Base-by-base conservation (phyloP, 2,113 vertebrate species). In the Callocephalon fimbriatum region DNA sequence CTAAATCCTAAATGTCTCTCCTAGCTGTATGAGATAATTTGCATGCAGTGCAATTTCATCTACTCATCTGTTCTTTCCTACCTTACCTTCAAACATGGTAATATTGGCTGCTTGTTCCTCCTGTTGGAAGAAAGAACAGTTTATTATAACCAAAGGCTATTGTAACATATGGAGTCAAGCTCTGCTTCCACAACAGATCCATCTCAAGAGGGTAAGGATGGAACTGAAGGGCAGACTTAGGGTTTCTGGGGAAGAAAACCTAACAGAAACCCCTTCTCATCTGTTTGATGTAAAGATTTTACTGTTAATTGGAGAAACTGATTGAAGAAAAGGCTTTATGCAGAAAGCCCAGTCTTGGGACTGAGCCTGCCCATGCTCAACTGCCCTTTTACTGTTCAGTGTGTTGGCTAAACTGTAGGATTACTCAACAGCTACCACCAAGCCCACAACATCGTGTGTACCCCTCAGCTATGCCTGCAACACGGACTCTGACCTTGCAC, bases 91-190 rank as follows among this genome's bases (percentile, higher is more conserved):
- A 63, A 44, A 62, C 11, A 10, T 0, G 12, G 15, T 47, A 0
- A 0, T 1, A 0, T 13, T 40, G 62, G 13, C 76, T 79, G 56
- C 47, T 18, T 2, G 1, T 44, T 86, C 21, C 21, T 59, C 72
- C 47, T 59, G 12, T 15, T 75, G 62, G 15, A 6, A 50, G 62
- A 72, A 58, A 80, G 17, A 22, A 2, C 1, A 75, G 37, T 44
- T 63, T 56, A 16, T 75, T 38, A 44, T 48, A 68, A 50, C 21
- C 8, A 50, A 62, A 75, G 40, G 40, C 26, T 62, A 5, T 54
- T 15, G 26, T 70, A 50, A 63, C 12, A 22, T 9, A 29, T 0
- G 1, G 48, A 29, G 32, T 38, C 22, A 32, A 48, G 31, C 15
- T 50, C 48, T 38, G 42, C 62, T 63, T 75, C 35, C 23, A 15